These are phyloP conservation scores for Varanus komodoensis DNA, from an alignment of 2,113 vertebrate genomes.

Conservation along the genomic window DNA sequence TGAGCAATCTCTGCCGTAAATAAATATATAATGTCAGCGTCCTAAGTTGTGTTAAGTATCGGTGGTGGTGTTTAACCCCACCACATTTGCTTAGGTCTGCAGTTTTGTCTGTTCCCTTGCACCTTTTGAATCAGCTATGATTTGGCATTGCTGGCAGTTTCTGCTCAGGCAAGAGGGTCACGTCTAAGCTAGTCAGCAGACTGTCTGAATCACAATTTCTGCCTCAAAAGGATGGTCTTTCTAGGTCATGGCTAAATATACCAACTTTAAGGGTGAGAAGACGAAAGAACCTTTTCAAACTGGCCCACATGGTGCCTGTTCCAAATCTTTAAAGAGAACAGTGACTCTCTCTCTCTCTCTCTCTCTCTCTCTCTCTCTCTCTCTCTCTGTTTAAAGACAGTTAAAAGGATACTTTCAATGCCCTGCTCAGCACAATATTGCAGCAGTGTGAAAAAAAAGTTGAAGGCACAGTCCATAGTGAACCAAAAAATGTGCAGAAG, in stretches of 20 bases:
- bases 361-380: too few relatives aligned
- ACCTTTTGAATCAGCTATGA: slow-evolving; percentile 61
- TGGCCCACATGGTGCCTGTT: slow-evolving; percentile 32
- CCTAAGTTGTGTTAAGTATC: slow-evolving; percentile 61
- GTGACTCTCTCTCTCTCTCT: slow-evolving; percentile 23
- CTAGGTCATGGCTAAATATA: slow-evolving; percentile 70
- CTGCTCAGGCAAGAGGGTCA: slow-evolving; percentile 42
- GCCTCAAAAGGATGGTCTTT: slow-evolving; percentile 70
- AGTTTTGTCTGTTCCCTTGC: slow-evolving; percentile 67
- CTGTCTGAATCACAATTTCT: slow-evolving; percentile 72
- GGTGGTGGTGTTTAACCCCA: slow-evolving; percentile 44
- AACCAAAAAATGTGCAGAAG: not conserved
- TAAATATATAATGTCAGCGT: slow-evolving; percentile 41
- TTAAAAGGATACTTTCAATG: not conserved
- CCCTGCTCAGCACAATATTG: not conserved
- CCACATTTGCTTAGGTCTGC: slow-evolving; percentile 61
- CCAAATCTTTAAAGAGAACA: slow-evolving; percentile 25
- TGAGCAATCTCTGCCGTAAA: not conserved
- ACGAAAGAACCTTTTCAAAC: slow-evolving; percentile 63
- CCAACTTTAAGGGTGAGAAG: slow-evolving; percentile 60
- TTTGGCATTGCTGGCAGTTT: slow-evolving; percentile 66
- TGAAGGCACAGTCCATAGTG: not conserved
- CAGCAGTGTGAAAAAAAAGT: not conserved
- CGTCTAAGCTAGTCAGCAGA: slow-evolving; percentile 53
- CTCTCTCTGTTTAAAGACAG: not conserved